Evolutionary conservation across 2,797 vertebrate genomes (phyloP).

Genomic region (Etheostoma nigrum): DNA sequence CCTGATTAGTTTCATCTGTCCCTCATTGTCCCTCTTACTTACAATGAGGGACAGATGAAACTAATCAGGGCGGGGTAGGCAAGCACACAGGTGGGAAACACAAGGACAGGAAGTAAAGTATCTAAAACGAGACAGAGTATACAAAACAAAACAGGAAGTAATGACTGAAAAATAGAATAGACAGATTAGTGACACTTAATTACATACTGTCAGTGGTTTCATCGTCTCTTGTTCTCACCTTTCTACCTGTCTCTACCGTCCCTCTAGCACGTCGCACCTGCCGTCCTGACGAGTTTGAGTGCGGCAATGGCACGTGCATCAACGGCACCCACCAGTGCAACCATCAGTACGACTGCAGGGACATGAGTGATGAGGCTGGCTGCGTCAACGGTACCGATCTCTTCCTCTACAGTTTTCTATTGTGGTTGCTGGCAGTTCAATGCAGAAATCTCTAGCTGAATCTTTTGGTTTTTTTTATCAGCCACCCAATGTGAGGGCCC

Average conservation of each 20-base stretch:
- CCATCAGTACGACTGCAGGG: conserved; percentile 87
- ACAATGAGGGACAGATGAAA: too few relatives aligned
- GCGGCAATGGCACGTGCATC: conserved; percentile 88
- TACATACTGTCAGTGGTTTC: not conserved
- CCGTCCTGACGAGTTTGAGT: conserved; percentile 90
- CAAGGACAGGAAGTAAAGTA: too few relatives aligned
- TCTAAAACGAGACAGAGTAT: too few relatives aligned
- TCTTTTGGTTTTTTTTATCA: conserved; percentile 48
- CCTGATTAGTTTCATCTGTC: too few relatives aligned
- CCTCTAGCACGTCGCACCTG: conserved; percentile 84
- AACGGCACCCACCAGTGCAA: conserved; percentile 91
- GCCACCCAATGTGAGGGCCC: conserved; percentile 86
- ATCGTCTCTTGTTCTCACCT: not conserved
- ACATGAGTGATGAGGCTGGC: conserved; percentile 89
- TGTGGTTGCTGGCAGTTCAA: not conserved
- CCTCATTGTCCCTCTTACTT: too few relatives aligned
- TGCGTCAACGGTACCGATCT: conserved; percentile 86
- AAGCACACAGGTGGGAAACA: too few relatives aligned
- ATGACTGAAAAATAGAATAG: too few relatives aligned
- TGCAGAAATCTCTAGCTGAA: not conserved
- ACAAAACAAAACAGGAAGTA: too few relatives aligned
- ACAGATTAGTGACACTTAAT: too few relatives aligned
- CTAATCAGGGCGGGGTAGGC: too few relatives aligned
- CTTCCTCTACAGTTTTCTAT: too few relatives aligned
- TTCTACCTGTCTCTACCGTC: not conserved